These are phyloP conservation scores for Morone chrysops DNA, from an alignment of 2,113 vertebrate genomes.

Conservation along the genomic window DNA sequence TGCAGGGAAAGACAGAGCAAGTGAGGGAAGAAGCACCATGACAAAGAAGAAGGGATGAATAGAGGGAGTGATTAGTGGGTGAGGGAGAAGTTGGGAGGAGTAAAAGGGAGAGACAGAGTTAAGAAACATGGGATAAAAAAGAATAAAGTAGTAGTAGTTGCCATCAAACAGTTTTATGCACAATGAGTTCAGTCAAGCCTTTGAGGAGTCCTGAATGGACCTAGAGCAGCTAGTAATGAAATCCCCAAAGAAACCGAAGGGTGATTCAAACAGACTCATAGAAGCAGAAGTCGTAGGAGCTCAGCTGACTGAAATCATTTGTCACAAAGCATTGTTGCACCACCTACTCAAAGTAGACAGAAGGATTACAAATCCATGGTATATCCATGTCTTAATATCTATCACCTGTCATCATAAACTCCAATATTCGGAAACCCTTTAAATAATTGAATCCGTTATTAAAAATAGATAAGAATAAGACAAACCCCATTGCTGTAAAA, in stretches of 20 bases:
- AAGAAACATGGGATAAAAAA: conserved; percentile 34
- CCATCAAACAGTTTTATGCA: conserved; percentile 55
- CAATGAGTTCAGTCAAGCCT: conserved; percentile 58
- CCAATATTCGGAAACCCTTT: background rate
- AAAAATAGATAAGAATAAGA: background rate
- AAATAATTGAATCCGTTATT: background rate
- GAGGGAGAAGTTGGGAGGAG: background rate
- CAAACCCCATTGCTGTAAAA: background rate
- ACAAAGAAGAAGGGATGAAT: conserved; percentile 12
- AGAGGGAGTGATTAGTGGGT: background rate
- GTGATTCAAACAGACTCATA: conserved; percentile 51
- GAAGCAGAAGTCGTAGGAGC: conserved; percentile 32
- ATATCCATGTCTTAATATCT: background rate
- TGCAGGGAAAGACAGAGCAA: conserved; percentile 17
- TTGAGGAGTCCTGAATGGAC: conserved; percentile 51
- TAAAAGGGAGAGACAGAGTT: conserved; percentile 22
- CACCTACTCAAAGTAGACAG: conserved; percentile 37
- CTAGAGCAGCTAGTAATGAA: conserved; percentile 54
- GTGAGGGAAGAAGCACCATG: conserved; percentile 12
- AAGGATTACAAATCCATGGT: background rate
- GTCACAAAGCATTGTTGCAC: conserved; percentile 25
- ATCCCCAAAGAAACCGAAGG: conserved; percentile 55
- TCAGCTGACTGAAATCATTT: conserved; percentile 38
- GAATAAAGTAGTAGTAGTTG: conserved; percentile 40
- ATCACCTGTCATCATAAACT: conserved; percentile 5